Conservation (phyloP, 2,888 invertebrate species). For the Acanthococcus lagerstroemiae region DNA sequence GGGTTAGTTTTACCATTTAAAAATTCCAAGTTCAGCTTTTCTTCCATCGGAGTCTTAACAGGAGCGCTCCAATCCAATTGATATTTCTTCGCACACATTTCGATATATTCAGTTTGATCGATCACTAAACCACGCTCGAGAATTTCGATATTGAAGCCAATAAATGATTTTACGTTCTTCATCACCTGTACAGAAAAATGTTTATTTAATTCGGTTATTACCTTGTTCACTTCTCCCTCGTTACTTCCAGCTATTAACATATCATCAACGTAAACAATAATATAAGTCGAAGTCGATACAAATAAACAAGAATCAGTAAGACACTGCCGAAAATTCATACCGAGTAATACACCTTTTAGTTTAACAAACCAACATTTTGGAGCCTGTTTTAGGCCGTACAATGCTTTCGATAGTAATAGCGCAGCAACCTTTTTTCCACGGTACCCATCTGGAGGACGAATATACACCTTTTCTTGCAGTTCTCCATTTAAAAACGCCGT, state of each 20-base stretch:
- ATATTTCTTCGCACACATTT: background rate
- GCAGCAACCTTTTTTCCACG: background rate
- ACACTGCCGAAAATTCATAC: background rate
- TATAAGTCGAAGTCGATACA: background rate
- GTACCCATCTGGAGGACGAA: background rate
- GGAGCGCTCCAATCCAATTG: background rate
- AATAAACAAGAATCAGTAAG: background rate
- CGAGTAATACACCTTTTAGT: background rate
- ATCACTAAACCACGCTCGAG: background rate
- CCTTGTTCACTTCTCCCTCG: background rate
- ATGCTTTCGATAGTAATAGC: no score
- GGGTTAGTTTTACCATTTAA: background rate
- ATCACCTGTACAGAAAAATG: background rate
- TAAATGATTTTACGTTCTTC: background rate
- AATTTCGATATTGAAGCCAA: background rate
- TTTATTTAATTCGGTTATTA: background rate
- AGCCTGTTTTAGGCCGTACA: background rate
- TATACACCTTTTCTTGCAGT: no score
- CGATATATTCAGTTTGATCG: background rate
- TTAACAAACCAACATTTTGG: background rate
- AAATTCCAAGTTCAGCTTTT: background rate
- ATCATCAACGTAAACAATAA: constrained; percentile 3
- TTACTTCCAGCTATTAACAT: background rate
- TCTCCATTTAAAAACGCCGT: no score
- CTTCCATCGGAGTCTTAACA: background rate